These are phyloP conservation scores for Drosophila tropicalis DNA, from an alignment of 1,140 invertebrate species.

Conservation along the genomic window DNA sequence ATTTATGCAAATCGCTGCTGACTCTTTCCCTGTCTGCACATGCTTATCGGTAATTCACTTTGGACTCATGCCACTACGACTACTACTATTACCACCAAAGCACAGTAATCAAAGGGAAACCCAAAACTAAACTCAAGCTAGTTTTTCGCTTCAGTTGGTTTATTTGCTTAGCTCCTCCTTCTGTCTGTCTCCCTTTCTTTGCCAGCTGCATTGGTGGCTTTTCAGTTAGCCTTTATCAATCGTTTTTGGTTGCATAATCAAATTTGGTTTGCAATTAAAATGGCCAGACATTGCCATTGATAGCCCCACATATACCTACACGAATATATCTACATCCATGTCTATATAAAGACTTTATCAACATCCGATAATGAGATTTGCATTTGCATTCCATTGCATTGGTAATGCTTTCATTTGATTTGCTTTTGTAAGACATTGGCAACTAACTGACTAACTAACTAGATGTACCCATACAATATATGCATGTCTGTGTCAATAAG, in stretches of 20 bases:
- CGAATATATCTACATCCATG: slow-evolving; percentile 2
- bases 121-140: slow-evolving; percentile 31
- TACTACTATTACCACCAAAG: background rate
- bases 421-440: background rate
- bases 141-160: slow-evolving; percentile 59
- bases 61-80: slow-evolving; percentile 25
- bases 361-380: slow-evolving; percentile 44
- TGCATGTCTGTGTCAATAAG: background rate
- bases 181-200: background rate
- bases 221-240: slow-evolving; percentile 31
- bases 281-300: slow-evolving; percentile 37
- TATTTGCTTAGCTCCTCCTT: slow-evolving; percentile 55
- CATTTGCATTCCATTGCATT: slow-evolving; percentile 27
- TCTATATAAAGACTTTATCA: slow-evolving; percentile 12
- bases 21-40: slow-evolving; percentile 38
- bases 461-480: background rate
- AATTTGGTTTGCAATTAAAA: slow-evolving; percentile 69
- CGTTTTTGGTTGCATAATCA: slow-evolving; percentile 48
- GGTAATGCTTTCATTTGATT: background rate
- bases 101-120: slow-evolving; percentile 56
- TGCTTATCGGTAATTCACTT: slow-evolving; percentile 74
- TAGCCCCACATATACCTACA: slow-evolving; percentile 21
- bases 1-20: slow-evolving; percentile 74
- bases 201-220: slow-evolving; percentile 5
- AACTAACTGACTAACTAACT: slow-evolving; percentile 1